Evolutionary conservation across 2,113 vertebrate genomes (phyloP).

Genomic region (Ceyx cyanopectus): DNA sequence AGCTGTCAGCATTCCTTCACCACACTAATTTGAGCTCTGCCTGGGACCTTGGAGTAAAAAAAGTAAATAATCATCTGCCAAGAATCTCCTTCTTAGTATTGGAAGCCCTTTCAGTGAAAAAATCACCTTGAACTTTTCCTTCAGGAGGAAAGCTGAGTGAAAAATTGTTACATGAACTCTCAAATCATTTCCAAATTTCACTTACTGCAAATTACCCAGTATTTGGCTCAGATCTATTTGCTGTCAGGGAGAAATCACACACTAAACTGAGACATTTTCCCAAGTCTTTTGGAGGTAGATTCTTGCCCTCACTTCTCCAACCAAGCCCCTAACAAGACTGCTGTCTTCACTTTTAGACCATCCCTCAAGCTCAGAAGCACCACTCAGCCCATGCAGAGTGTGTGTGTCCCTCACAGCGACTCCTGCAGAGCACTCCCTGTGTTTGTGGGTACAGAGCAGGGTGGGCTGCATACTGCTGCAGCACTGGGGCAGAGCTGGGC

Average conservation of each 20-base stretch:
- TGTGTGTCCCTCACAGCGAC: fast-evolving
- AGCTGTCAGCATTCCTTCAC: not conserved
- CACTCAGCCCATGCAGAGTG: not conserved
- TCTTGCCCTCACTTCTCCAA: not conserved
- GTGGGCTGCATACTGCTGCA: not conserved
- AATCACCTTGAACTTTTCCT: not conserved
- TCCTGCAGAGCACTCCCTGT: not conserved
- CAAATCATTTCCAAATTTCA: constrained; percentile 1
- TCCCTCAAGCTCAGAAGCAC: not conserved
- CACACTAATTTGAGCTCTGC: not conserved
- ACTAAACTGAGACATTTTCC: not conserved
- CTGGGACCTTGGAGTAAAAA: not conserved
- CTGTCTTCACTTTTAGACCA: not conserved
- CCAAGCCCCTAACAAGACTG: not conserved
- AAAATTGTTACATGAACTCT: constrained; percentile 31
- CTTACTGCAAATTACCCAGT: not conserved
- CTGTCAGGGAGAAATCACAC: not conserved
- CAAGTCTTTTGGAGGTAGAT: not conserved
- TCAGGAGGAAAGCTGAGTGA: not conserved
- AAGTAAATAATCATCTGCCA: not conserved
- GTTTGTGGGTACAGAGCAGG: fast-evolving
- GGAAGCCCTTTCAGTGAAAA: not conserved
- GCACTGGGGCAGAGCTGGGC: fast-evolving
- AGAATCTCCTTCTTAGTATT: not conserved
- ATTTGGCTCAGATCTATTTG: not conserved